Conservation (phyloP, 92 coral and sea anemone genomes). For the Porites divaricata region DNA sequence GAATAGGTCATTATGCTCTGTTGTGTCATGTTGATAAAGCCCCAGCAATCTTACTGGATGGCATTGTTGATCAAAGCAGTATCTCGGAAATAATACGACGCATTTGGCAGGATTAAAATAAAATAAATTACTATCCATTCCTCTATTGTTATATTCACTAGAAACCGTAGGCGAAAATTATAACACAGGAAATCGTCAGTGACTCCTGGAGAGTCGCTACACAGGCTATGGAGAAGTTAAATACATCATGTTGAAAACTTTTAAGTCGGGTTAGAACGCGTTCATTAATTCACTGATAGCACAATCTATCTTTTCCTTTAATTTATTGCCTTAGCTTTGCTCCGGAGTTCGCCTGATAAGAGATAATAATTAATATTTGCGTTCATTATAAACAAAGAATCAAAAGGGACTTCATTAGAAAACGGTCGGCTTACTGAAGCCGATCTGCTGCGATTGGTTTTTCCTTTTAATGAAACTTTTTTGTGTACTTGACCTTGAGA, state of each 20-base stretch:
- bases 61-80: conserved; percentile 15
- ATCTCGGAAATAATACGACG: conserved; percentile 1
- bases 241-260: not conserved
- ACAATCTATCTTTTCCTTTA: conserved; percentile 14
- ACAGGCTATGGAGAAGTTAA: not conserved
- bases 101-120: conserved; percentile 27
- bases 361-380: conserved; percentile 31
- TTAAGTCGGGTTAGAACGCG: not conserved
- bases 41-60: conserved; percentile 23
- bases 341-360: not conserved
- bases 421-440: conserved; percentile 1
- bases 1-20: conserved; percentile 30
- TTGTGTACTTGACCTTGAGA: conserved; percentile 33
- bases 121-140: conserved; percentile 28
- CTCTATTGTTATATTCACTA: conserved; percentile 13
- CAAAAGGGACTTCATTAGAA: conserved; percentile 29
- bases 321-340: conserved; percentile 24
- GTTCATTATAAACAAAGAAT: conserved; percentile 9
- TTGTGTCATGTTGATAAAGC: conserved; percentile 38
- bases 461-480: not conserved
- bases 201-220: not conserved
- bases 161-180: not conserved
- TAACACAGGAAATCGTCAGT: not conserved
- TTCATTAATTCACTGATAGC: not conserved
- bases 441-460: conserved; percentile 18